Evolutionary conservation across 2,113 vertebrate species (phyloP).

Genomic region (Verasper variegatus): DNA sequence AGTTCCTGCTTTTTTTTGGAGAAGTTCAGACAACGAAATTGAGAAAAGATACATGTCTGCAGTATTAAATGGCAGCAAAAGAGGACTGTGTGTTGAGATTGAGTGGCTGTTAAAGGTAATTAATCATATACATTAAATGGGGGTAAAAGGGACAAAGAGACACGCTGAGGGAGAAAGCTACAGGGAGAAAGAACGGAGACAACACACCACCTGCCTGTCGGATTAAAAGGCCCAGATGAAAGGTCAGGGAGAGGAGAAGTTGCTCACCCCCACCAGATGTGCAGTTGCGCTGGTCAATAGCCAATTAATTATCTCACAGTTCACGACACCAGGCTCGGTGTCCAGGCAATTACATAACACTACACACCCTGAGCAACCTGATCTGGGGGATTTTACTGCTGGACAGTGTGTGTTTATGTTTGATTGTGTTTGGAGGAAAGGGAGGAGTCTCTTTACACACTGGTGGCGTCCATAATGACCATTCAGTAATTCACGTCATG

Average conservation of each 20-base stretch:
- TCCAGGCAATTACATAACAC: slow-evolving; percentile 68
- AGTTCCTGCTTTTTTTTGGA: slow-evolving; percentile 12
- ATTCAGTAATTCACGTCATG: slow-evolving; percentile 38
- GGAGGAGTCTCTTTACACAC: slow-evolving; percentile 58
- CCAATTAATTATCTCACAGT: slow-evolving; percentile 70
- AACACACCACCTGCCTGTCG: slow-evolving; percentile 50
- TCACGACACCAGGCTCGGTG: slow-evolving; percentile 58
- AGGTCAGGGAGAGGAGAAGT: slow-evolving; percentile 57
- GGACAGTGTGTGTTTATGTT: slow-evolving; percentile 43
- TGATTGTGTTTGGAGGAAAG: slow-evolving; percentile 42
- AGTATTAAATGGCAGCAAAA: slow-evolving; percentile 1
- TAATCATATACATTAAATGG: slow-evolving; percentile 10
- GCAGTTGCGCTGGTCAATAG: slow-evolving; percentile 54
- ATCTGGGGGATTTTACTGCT: slow-evolving; percentile 55
- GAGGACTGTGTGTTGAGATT: not conserved
- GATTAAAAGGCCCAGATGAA: slow-evolving; percentile 60
- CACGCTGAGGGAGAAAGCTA: slow-evolving; percentile 23
- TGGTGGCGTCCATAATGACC: slow-evolving; percentile 62
- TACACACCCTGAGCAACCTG: slow-evolving; percentile 62
- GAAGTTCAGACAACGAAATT: not conserved
- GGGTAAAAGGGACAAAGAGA: not conserved
- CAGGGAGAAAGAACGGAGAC: slow-evolving; percentile 37
- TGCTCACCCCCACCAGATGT: slow-evolving; percentile 68
- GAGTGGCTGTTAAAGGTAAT: slow-evolving; percentile 19
- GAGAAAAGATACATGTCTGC: slow-evolving; percentile 10